Percentiles rank a stretch among this genome's conserved stretches.
Evolutionary conservation across 1,140 invertebrate species (phyloP).

Genomic region (Hormaphis cornu): DNA sequence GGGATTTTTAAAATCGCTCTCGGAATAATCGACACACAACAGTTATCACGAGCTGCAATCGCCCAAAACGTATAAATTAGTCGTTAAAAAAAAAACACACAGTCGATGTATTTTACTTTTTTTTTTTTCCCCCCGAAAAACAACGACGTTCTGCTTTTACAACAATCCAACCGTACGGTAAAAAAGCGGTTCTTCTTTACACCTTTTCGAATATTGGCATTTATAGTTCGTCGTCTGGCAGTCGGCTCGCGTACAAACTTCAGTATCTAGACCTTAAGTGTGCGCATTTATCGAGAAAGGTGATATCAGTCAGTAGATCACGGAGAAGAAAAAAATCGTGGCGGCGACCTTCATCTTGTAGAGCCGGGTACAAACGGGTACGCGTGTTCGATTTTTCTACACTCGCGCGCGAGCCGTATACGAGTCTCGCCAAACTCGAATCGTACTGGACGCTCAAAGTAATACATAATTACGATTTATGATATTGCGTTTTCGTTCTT

Average conservation of each 20-base stretch:
- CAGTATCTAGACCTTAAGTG: not conserved
- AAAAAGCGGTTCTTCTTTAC: slow-evolving; percentile 24
- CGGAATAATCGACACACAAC: too few relatives aligned
- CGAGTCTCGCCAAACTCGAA: too few relatives aligned
- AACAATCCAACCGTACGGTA: not conserved
- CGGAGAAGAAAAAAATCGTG: not conserved
- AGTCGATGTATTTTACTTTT: not conserved
- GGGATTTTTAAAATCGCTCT: too few relatives aligned
- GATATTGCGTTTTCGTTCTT: too few relatives aligned
- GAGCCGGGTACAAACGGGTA: not conserved
- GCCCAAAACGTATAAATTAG: too few relatives aligned
- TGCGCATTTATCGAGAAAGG: slow-evolving; percentile 1
- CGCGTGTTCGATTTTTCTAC: not conserved
- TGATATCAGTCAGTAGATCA: slow-evolving; percentile 30
- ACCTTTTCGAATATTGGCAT: not conserved
- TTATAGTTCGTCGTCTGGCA: not conserved
- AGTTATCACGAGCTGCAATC: too few relatives aligned
- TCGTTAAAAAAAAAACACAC: too few relatives aligned
- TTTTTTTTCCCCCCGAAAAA: not conserved
- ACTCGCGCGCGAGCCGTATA: too few relatives aligned
- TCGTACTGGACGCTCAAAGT: too few relatives aligned
- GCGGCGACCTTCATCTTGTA: not conserved
- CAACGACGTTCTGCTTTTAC: not conserved
- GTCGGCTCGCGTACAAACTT: not conserved
- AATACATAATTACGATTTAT: too few relatives aligned